Percentiles rank a stretch among this genome's conserved stretches.
These are phyloP conservation scores for Tineola bisselliella DNA, from an alignment of 2,888 invertebrate genomes.

Conservation along the genomic window DNA sequence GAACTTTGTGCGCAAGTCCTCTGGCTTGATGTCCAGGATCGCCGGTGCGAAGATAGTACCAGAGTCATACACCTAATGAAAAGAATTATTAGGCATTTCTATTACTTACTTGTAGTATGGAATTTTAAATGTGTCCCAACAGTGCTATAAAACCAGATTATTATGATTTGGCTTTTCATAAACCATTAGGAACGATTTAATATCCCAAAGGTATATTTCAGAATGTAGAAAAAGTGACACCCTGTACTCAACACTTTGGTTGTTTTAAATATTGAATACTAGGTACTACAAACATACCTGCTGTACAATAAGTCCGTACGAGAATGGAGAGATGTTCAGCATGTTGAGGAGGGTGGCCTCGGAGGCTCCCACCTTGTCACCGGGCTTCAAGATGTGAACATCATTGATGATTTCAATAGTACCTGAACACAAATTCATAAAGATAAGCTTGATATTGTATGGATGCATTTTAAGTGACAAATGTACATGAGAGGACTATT, in stretches of 20 bases:
- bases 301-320: constrained; percentile 95
- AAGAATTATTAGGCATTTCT: not conserved
- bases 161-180: constrained; percentile 17
- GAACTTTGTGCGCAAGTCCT: constrained; percentile 92
- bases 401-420: constrained; percentile 99
- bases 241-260: constrained; percentile 65
- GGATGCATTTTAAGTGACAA: no score
- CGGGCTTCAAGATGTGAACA: constrained; percentile 90
- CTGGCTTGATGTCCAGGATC: constrained; percentile 97
- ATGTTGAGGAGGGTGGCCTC: constrained; percentile 99
- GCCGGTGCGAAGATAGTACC: constrained; percentile 97
- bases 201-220: constrained; percentile 64
- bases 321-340: constrained; percentile 99
- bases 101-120: not conserved
- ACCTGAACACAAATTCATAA: constrained; percentile 48
- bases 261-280: no score
- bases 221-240: constrained; percentile 33
- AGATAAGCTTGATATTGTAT: no score
- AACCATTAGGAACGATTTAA: constrained; percentile 17
- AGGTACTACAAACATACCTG: constrained; percentile 65
- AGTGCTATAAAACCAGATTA: not conserved
- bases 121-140: not conserved
- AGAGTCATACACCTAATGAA: constrained; percentile 87
- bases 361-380: constrained; percentile 98
- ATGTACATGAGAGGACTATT: no score